phyloP scores from a whole-genome alignment of 2,888 invertebrate genomes.

The Phyllotreta striolata region DNA sequence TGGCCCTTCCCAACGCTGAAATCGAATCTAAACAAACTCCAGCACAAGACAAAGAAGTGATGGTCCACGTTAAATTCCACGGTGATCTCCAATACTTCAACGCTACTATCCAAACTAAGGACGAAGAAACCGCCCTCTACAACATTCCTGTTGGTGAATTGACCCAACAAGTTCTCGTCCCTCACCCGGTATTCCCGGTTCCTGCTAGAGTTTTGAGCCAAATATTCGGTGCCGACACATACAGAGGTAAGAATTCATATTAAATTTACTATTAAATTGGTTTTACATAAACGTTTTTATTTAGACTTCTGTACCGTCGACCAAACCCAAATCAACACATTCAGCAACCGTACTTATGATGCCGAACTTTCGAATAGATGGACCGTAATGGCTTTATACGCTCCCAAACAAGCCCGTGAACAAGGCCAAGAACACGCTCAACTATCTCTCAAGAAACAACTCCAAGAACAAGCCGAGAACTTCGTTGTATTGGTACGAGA shows the following conservation, averaged over 20 bases:
- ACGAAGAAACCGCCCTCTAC: conserved; percentile 57
- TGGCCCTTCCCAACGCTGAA: conserved; percentile 61
- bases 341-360: conserved; percentile 70
- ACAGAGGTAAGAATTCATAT: conserved; percentile 65
- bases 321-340: conserved; percentile 66
- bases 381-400: conserved; percentile 69
- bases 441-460: conserved; percentile 50
- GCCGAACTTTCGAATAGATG: conserved; percentile 64
- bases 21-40: conserved; percentile 53
- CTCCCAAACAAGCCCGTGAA: conserved; percentile 51
- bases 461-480: conserved; percentile 53
- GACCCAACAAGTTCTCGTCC: conserved; percentile 58
- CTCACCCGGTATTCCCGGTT: conserved; percentile 63
- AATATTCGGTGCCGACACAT: conserved; percentile 57
- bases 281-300: conserved; percentile 37
- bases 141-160: conserved; percentile 61
- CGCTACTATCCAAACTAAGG: conserved; percentile 62
- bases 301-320: conserved; percentile 72
- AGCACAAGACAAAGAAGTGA: conserved; percentile 62
- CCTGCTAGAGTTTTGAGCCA: conserved; percentile 53
- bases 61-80: conserved; percentile 61
- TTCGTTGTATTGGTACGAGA: conserved; percentile 61
- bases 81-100: conserved; percentile 63
- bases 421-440: conserved; percentile 50
- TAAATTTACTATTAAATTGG: neutral